A percentile compares a stretch with the other conserved stretches of the same genome.
Conservation (phyloP, 2,888 invertebrate species). For the Microctonus brassicae region DNA sequence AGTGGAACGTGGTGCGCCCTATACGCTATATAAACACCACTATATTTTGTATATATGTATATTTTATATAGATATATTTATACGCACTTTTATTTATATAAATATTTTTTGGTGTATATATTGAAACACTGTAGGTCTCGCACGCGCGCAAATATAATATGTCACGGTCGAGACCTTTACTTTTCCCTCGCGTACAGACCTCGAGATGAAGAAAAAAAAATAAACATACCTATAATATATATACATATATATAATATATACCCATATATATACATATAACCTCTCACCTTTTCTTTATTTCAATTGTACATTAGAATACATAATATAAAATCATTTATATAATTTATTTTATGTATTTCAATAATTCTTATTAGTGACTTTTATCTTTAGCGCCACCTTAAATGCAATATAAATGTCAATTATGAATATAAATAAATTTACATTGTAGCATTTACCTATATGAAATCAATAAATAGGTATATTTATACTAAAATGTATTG, state of each 20-base stretch:
- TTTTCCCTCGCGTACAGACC: slow-evolving; percentile 31
- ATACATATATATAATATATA: not conserved
- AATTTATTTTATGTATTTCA: not conserved
- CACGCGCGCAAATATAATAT: slow-evolving; percentile 41
- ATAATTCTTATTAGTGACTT: not conserved
- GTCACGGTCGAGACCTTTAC: slow-evolving; percentile 50
- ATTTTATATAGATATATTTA: not conserved
- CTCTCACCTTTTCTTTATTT: slow-evolving; percentile 1
- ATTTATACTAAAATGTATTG: too few species aligned
- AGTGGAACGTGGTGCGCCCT: slow-evolving; percentile 9
- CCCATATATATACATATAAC: not conserved
- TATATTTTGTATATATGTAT: slow-evolving; percentile 30
- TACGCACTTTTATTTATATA: not conserved
- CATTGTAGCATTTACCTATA: not conserved
- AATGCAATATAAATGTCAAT: not conserved
- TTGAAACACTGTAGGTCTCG: slow-evolving; percentile 14
- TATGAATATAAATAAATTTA: not conserved
- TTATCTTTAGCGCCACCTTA: not conserved
- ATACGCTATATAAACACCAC: slow-evolving; percentile 21
- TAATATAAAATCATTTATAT: not conserved
- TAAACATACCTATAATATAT: not conserved
- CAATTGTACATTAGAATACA: not conserved
- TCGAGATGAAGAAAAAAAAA: slow-evolving; percentile 5
- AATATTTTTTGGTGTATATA: slow-evolving; percentile 15
- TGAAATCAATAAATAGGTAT: not conserved